Evolutionary conservation across 2,888 invertebrate species (phyloP), one percentile per base, ranked within the genome.

Genomic region (Rambutsinella grinnellia): DNA sequence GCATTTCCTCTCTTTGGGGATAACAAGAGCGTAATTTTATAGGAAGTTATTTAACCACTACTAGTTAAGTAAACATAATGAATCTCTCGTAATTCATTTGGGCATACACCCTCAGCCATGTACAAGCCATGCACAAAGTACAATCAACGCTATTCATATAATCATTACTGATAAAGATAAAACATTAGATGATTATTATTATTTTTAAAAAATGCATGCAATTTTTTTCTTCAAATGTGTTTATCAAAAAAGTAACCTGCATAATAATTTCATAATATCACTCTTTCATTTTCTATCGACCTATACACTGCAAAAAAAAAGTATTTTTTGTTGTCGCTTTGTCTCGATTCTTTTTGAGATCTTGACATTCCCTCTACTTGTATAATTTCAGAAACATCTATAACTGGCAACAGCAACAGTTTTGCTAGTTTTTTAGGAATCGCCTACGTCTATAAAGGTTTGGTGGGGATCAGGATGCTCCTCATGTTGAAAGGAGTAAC

Each of bases 321-420:
- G 44, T 44, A 44, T 10, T 44, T 44, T 13, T 10, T 13, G 8
- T 44, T 44, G 44, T 44, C 44, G 8, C 44, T 10, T 44, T n/a
- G n/a, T n/a, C n/a, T n/a, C n/a, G 44, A 13, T 44, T 8, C 8
- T 44, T 8, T 44, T 46, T 62, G 62, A 70, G 70, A 71, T 63
- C 71, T 65, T 71, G 71, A 71, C 63, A 70, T 70, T 70, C 70
- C 53, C 23, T 62, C 28, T 47, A 49, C 36, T n/a, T n/a, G n/a
- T n/a, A n/a, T n/a, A n/a, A 56, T 17, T 46, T 24, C 15, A 3
- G 24, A 54, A 67, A 57, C 26, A 57, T 13, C 24, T 56, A 2
- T 3, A 58, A 3, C 19, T 58, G 24, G 27, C 21, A 47, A n/a
- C 23, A 15, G 19, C 60, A 17, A 19, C 27, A 36, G 49, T 10